These are phyloP conservation scores for Tretioscincus oriximinensis DNA, from an alignment of 2,113 vertebrate species.

Conservation along the genomic window DNA sequence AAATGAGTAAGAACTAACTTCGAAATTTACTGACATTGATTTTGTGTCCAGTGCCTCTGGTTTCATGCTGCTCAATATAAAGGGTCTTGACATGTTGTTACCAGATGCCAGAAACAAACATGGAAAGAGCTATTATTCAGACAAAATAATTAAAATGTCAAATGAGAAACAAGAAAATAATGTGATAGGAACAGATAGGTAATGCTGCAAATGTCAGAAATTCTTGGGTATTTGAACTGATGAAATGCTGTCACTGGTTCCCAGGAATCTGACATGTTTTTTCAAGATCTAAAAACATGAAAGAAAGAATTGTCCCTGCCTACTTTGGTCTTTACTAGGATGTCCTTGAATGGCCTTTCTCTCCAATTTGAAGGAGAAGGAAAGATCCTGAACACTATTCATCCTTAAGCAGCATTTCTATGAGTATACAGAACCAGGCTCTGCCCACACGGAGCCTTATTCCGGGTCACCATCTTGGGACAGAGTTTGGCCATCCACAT, in stretches of 20 bases:
- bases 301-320: neutral
- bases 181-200: neutral
- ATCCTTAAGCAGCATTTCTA: no score
- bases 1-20: constrained; percentile 6
- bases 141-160: neutral
- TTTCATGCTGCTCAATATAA: constrained; percentile 8
- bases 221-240: neutral
- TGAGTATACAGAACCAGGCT: no score
- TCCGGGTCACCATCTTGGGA: no score
- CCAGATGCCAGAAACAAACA: constrained; percentile 10
- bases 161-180: neutral
- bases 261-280: neutral
- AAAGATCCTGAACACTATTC: neutral
- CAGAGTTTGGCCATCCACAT: no score
- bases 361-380: neutral
- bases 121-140: neutral
- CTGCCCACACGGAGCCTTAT: no score
- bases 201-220: neutral
- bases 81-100: constrained; percentile 6
- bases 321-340: neutral
- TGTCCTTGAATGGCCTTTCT: neutral
- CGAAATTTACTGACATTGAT: neutral
- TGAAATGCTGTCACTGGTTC: neutral
- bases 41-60: neutral
- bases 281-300: neutral